phyloP scores from a whole-genome alignment of 1,140 invertebrate genomes.

The Drosophila lowei region DNA sequence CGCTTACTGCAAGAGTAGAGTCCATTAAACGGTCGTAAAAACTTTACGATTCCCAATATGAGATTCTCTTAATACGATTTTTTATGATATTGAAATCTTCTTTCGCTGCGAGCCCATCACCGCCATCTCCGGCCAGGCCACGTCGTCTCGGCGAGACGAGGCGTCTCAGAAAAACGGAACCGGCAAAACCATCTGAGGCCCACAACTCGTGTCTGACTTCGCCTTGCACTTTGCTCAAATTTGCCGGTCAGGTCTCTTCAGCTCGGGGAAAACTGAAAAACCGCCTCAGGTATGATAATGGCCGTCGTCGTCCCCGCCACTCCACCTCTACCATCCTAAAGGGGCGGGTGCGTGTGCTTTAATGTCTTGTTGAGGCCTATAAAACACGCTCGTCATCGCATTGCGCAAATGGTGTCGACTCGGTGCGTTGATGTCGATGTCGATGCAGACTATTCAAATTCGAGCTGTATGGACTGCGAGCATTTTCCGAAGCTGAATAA shows the following conservation, averaged over 20 bases:
- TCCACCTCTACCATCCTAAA: conserved; percentile 9
- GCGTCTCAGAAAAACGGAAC: too few species aligned
- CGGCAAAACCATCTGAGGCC: conserved; percentile 53
- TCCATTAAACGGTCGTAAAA: conserved; percentile 83
- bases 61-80: conserved; percentile 82
- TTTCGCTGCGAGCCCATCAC: conserved; percentile 69
- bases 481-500: too few species aligned
- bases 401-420: conserved; percentile 35
- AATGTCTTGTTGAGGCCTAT: conserved; percentile 75
- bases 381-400: conserved; percentile 69
- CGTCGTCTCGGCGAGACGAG: too few species aligned
- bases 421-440: not conserved
- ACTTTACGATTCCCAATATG: conserved; percentile 82
- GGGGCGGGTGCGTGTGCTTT: conserved; percentile 65
- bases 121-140: conserved; percentile 28
- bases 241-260: conserved; percentile 24
- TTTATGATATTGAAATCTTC: conserved; percentile 82
- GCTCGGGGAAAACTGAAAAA: conserved; percentile 49
- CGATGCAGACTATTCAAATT: too few species aligned
- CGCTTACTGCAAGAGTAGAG: conserved; percentile 82
- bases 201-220: conserved; percentile 28
- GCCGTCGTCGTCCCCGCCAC: conserved; percentile 18
- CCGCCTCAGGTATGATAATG: conserved; percentile 62
- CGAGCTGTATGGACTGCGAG: too few species aligned
- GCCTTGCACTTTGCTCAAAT: conserved; percentile 44